phyloP scores from a whole-genome alignment of 1,140 invertebrate species.

The Heterodera carotae region DNA sequence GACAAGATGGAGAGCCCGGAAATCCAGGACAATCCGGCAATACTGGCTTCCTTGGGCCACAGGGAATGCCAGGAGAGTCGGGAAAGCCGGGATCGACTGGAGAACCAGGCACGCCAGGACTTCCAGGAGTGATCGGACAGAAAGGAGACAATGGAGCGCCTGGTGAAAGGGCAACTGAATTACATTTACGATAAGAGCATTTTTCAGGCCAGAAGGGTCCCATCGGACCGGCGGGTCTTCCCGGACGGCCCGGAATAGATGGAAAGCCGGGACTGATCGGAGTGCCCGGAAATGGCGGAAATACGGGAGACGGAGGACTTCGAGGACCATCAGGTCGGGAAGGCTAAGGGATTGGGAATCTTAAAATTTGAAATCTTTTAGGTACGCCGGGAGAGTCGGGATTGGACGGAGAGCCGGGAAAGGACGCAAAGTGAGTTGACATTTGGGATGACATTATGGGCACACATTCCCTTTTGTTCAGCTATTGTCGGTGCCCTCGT shows the following conservation, averaged over 20 bases:
- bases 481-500: conserved; percentile 30
- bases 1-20: conserved; percentile 24
- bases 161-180: conserved; percentile 1
- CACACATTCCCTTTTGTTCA: background rate
- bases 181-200: too few relatives aligned
- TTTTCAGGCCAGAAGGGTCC: conserved; percentile 30
- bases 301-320: conserved; percentile 21
- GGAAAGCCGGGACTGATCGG: conserved; percentile 32
- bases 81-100: conserved; percentile 14
- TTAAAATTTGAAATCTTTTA: background rate
- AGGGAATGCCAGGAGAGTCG: conserved; percentile 16
- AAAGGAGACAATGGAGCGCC: conserved; percentile 29
- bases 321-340: background rate
- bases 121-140: conserved; percentile 23
- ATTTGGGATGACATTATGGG: background rate
- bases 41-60: conserved; percentile 22
- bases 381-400: conserved; percentile 20
- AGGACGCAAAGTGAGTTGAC: conserved; percentile 24
- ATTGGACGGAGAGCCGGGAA: conserved; percentile 28
- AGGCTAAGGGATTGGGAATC: background rate
- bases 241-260: conserved; percentile 21
- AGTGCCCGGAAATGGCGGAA: conserved; percentile 22
- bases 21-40: conserved; percentile 11
- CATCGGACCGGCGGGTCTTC: conserved; percentile 18
- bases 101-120: conserved; percentile 22